Percentiles rank a stretch among this genome's conserved stretches.
These are phyloP conservation scores for Hypanus sabinus DNA, from an alignment of 2,113 vertebrate species.

Conservation along the genomic window DNA sequence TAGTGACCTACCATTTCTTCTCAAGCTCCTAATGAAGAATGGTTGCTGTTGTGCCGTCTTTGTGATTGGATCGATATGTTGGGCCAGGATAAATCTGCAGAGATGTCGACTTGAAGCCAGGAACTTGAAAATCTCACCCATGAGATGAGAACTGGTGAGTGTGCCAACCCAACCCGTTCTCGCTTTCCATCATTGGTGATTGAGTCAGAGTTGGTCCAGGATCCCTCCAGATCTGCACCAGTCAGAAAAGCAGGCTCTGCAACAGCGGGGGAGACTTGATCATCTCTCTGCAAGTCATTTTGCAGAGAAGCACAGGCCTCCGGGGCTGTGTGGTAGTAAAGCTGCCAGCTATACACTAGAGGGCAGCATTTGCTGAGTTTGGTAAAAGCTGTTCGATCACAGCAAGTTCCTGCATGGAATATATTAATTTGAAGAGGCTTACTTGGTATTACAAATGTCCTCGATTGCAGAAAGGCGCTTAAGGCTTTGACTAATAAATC, in stretches of 20 bases:
- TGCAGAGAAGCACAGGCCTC: background rate
- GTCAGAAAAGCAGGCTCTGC: constrained; percentile 78
- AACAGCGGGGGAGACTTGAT: constrained; percentile 70
- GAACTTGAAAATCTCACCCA: too few species aligned
- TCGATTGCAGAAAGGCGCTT: constrained; percentile 67
- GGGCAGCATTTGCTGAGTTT: constrained; percentile 76
- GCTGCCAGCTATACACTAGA: constrained; percentile 61
- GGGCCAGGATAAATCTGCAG: too few species aligned
- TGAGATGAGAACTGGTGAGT: too few species aligned
- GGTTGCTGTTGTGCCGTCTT: too few species aligned
- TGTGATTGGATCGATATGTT: too few species aligned
- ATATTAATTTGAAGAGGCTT: constrained; percentile 57
- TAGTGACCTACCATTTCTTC: too few species aligned
- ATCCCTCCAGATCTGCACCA: constrained; percentile 70
- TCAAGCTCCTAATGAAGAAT: too few species aligned
- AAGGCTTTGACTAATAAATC: constrained; percentile 90
- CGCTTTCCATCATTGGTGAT: constrained; percentile 60
- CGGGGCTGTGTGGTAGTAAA: background rate
- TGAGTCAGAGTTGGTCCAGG: constrained; percentile 55
- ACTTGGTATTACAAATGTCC: constrained; percentile 71
- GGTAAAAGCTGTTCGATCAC: constrained; percentile 40
- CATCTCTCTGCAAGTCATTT: background rate
- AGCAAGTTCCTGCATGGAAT: constrained; percentile 58
- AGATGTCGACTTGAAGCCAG: too few species aligned
- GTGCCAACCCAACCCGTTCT: constrained; percentile 33